Evolutionary conservation across 2,797 vertebrate species (phyloP), one percentile per base, ranked within the genome.

Genomic region (Notamacropus eugenii): DNA sequence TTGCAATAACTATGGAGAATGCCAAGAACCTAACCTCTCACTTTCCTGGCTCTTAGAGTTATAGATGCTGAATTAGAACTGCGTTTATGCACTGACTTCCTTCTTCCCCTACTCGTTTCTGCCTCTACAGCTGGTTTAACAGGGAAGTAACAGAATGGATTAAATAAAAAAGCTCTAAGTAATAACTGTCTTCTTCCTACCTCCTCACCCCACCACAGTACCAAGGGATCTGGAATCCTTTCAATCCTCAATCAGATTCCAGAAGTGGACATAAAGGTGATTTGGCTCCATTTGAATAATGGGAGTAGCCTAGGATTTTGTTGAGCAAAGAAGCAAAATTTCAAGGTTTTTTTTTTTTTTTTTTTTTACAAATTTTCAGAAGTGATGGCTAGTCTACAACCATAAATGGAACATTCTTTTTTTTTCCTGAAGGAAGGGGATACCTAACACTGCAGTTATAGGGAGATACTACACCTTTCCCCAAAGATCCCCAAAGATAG

Each of bases 281-380:
- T 5, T n/a, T 14, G 58, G 4, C 24, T 13, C 9, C 0, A 0
- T 0, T 8, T 92, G 55, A 74, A 31, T 62, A 6, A 54, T 0
- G 55, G 54, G 54, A 91, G n/a, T 1, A 55, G 5, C 1, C 28
- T 14, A n/a, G 54, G 62, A 92, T 92, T 90, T 90, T 93, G 62
- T 24, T 91, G 34, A 29, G 50, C 50, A 40, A 87, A 93, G 31
- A 91, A 91, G 92, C 46, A n/a, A 95, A 90, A 92, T 90, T 90
- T 55, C 28, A 55, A 54, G 54, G n/a, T n/a, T n/a, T n/a, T n/a
- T n/a, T n/a, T n/a, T n/a, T n/a, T n/a, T n/a, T n/a, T n/a, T 46
- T 46, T 95, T 92, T 97, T 46, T 12, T 91, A 54, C 87, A 11
- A 67, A n/a, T 56, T 1, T 58, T 14, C 27, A 62, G 62, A 67